phyloP scores from a whole-genome alignment of 2,113 vertebrate species.

The Eretmochelys imbricata region DNA sequence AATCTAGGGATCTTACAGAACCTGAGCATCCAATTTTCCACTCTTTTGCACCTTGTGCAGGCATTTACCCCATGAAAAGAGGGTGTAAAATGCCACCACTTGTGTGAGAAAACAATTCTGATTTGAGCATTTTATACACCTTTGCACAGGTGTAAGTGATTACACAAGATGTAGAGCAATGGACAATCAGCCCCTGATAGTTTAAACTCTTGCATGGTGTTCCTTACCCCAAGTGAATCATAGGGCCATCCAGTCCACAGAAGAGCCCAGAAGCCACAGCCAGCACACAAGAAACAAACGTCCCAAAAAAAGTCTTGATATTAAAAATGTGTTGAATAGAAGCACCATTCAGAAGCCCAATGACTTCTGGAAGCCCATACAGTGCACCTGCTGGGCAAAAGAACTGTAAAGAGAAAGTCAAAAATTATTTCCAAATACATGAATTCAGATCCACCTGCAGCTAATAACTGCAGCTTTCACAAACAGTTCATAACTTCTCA shows the following conservation, averaged over 20 bases:
- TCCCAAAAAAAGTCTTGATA: slow-evolving; percentile 58
- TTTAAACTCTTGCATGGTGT: neutral
- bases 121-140: neutral
- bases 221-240: slow-evolving; percentile 66
- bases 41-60: rapidly evolving
- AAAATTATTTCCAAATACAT: neutral
- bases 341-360: slow-evolving; percentile 63
- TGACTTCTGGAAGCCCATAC: slow-evolving; percentile 59
- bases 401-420: slow-evolving; percentile 38
- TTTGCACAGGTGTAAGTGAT: neutral
- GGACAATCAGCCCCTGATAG: neutral
- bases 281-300: slow-evolving; percentile 51
- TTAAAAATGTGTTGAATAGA: slow-evolving; percentile 65
- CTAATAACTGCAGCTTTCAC: neutral
- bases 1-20: neutral
- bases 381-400: slow-evolving; percentile 51
- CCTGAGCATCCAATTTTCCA: neutral
- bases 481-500: neutral
- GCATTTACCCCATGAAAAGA: neutral
- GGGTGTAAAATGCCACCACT: neutral
- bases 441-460: neutral
- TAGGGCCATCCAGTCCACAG: slow-evolving; percentile 63
- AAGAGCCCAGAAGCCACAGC: slow-evolving; percentile 60
- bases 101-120: rapidly evolving
- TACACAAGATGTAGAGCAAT: rapidly evolving